Percentiles rank a stretch among this genome's conserved stretches.
Evolutionary conservation across 2,113 vertebrate species (phyloP).

Genomic region (Benitochromis conjunctus): DNA sequence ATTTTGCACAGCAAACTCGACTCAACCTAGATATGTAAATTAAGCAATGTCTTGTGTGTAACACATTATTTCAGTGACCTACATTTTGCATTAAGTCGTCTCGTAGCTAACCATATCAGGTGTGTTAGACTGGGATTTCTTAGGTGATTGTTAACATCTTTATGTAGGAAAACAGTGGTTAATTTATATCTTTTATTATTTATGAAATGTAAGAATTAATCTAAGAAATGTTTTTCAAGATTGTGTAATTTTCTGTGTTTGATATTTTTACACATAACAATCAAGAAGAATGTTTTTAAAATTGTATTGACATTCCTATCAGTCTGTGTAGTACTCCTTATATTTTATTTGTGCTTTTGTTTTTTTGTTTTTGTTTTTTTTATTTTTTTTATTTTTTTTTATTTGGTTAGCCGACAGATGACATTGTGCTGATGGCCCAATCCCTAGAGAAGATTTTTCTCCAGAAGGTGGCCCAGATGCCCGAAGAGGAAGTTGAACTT

Average conservation of each 20-base stretch:
- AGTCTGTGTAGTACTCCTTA: not conserved
- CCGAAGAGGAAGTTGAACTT: constrained; percentile 86
- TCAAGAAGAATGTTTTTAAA: not conserved
- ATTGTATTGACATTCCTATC: not conserved
- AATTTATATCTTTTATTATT: not conserved
- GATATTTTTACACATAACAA: not conserved
- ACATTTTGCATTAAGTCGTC: not conserved
- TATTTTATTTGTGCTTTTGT: not conserved
- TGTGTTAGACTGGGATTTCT: rapidly evolving
- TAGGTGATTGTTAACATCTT: not conserved
- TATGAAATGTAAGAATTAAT: not conserved
- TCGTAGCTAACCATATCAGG: rapidly evolving
- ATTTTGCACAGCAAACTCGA: not conserved
- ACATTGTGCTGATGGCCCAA: constrained; percentile 95
- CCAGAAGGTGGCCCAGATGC: constrained; percentile 94
- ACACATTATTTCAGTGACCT: rapidly evolving
- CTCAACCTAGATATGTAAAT: not conserved
- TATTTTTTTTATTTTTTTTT: not conserved
- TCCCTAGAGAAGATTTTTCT: constrained; percentile 92
- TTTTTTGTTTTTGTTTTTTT: not conserved
- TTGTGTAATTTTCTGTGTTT: not conserved
- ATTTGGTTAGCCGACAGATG: constrained; percentile 81
- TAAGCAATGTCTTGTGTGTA: not conserved
- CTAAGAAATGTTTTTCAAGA: not conserved
- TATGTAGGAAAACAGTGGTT: not conserved